phyloP scores from a whole-genome alignment of 2,888 invertebrate species.

The Noctuana brunneofusca region DNA sequence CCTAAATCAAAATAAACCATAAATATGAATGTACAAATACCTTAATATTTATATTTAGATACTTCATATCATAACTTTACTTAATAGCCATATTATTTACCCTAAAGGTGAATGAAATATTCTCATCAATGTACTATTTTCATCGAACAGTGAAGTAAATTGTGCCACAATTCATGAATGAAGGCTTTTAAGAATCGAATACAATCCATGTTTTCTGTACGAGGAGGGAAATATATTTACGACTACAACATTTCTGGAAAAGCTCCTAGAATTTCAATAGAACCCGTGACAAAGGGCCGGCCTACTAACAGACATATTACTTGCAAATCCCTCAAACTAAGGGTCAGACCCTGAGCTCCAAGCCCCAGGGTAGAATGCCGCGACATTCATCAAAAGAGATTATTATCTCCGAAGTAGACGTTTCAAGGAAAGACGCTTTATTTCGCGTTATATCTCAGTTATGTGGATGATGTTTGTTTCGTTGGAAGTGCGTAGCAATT shows the following conservation, averaged over 20 bases:
- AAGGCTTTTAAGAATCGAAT: not conserved
- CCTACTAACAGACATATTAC: not conserved
- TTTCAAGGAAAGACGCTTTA: not conserved
- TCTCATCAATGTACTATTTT: too few relatives aligned
- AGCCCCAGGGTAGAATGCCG: conserved; percentile 12
- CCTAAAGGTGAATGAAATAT: too few relatives aligned
- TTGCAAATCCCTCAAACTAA: conserved; percentile 22
- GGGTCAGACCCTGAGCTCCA: conserved; percentile 10
- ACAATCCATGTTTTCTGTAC: not conserved
- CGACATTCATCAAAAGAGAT: conserved; percentile 31
- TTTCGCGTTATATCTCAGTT: not conserved
- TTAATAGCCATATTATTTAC: too few relatives aligned
- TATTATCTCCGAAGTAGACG: not conserved
- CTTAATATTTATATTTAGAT: too few relatives aligned
- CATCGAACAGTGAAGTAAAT: too few relatives aligned
- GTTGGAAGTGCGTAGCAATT: not conserved
- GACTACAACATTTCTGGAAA: not conserved
- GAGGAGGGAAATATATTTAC: not conserved
- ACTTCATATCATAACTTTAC: too few relatives aligned
- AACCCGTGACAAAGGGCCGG: conserved; percentile 8
- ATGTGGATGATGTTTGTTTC: not conserved
- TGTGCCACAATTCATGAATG: not conserved
- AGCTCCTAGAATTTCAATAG: conserved; percentile 4
- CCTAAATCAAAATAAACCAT: too few relatives aligned
- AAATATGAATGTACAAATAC: too few relatives aligned